These are phyloP conservation scores for Glomeris maerens DNA, from an alignment of 1,140 invertebrate genomes.

Conservation along the genomic window DNA sequence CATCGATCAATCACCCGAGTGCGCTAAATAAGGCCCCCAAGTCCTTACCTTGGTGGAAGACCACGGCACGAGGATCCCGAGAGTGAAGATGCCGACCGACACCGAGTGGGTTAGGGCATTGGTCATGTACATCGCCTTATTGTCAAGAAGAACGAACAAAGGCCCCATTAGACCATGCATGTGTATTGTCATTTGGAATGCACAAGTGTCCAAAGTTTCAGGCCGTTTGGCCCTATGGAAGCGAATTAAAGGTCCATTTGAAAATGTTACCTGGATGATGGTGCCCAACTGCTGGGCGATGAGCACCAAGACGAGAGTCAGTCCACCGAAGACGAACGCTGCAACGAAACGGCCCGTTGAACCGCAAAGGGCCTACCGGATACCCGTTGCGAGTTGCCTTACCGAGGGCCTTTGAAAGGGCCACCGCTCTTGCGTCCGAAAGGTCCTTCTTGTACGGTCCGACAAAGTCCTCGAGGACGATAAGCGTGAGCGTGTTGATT, in stretches of 20 bases:
- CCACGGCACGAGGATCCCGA: not conserved
- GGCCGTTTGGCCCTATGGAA: too few species aligned
- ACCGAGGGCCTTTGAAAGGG: not conserved
- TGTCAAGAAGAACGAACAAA: not conserved
- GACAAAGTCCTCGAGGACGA: not conserved
- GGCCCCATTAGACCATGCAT: not conserved
- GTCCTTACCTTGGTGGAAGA: not conserved
- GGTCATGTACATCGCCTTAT: not conserved
- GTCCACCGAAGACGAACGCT: not conserved
- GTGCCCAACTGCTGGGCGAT: not conserved
- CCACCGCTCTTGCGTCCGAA: not conserved
- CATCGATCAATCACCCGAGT: too few species aligned
- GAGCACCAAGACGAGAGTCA: not conserved
- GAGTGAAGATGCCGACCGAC: not conserved
- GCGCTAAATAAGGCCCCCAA: too few species aligned
- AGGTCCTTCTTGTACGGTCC: not conserved
- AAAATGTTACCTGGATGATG: not conserved
- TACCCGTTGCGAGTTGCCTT: not conserved
- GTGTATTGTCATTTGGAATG: too few species aligned
- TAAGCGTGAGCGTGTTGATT: not conserved
- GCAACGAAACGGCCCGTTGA: too few species aligned
- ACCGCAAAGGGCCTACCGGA: not conserved
- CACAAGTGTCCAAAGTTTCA: too few species aligned
- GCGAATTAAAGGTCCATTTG: too few species aligned
- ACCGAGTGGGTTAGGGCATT: not conserved